phyloP scores from a whole-genome alignment of 2,888 invertebrate genomes.

The Drosophila rellima region DNA sequence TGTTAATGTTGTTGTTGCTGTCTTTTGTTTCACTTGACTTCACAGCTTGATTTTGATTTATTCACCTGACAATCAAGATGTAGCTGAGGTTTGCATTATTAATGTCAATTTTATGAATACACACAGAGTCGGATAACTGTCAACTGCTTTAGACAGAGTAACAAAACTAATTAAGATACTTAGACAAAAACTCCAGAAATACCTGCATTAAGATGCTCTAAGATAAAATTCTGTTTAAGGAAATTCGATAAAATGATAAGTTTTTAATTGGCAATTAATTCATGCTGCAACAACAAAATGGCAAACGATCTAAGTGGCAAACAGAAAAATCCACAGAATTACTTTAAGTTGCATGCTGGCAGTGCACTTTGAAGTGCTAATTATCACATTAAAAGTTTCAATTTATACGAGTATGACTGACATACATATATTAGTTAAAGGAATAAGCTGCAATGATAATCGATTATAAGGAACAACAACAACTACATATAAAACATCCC shows the following conservation, averaged over 20 bases:
- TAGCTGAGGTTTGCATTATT: constrained; percentile 57
- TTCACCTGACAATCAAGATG: constrained; percentile 64
- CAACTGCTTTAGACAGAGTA: constrained; percentile 1
- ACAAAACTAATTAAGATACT: constrained; percentile 11
- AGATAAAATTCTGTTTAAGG: not conserved
- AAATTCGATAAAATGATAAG: constrained; percentile 2
- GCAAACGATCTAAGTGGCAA: not conserved
- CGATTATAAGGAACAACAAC: not conserved
- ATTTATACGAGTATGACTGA: constrained; percentile 1
- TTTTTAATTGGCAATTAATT: constrained; percentile 1
- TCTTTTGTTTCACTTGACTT: constrained; percentile 60
- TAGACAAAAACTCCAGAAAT: not conserved
- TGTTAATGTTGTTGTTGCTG: constrained; percentile 14
- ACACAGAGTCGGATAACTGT: constrained; percentile 17
- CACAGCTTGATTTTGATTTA: constrained; percentile 73
- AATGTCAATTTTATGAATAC: constrained; percentile 59
- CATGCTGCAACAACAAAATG: not conserved
- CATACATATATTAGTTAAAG: no score
- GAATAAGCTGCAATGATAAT: not conserved
- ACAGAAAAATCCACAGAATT: not conserved
- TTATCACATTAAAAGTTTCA: constrained; percentile 53
- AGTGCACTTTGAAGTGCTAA: constrained; percentile 44
- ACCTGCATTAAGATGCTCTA: no score
- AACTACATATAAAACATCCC: constrained; percentile 10
- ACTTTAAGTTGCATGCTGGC: not conserved